Conservation (phyloP, 2,113 vertebrate genomes). For the Motacilla alba region DNA sequence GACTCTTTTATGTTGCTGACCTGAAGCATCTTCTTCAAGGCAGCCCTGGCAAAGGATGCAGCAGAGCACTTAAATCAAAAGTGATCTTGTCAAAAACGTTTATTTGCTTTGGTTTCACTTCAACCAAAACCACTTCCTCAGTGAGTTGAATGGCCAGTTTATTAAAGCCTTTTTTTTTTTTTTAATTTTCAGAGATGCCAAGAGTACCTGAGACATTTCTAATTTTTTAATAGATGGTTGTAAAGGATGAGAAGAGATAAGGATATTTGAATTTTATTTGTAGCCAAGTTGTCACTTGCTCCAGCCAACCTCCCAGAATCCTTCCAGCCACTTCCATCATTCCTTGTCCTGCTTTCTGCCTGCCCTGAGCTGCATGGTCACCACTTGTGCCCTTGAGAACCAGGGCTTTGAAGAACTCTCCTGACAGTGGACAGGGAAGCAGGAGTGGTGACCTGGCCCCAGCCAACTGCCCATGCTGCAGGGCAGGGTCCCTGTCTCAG, state of each 20-base stretch:
- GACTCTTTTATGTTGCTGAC: background rate
- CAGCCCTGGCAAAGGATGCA: background rate
- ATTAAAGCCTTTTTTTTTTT: background rate
- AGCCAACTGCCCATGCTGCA: background rate
- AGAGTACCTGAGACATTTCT: background rate
- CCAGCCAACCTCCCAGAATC: background rate
- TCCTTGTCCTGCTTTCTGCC: background rate
- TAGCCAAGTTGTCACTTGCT: background rate
- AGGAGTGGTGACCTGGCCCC: background rate
- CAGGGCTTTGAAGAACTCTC: background rate
- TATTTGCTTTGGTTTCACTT: background rate
- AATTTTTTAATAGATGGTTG: background rate
- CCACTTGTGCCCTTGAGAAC: background rate
- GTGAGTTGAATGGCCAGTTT: background rate
- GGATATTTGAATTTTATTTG: background rate
- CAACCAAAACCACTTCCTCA: background rate
- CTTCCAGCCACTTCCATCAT: background rate
- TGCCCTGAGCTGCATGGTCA: background rate
- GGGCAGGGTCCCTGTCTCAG: background rate
- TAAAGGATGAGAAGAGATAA: background rate
- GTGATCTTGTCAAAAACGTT: background rate
- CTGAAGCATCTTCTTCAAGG: background rate
- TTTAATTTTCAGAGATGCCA: background rate
- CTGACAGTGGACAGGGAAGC: accelerated
- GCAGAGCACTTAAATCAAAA: background rate